These are phyloP conservation scores for Microtus pennsylvanicus DNA, from an alignment of 2,113 vertebrate genomes.

Conservation along the genomic window DNA sequence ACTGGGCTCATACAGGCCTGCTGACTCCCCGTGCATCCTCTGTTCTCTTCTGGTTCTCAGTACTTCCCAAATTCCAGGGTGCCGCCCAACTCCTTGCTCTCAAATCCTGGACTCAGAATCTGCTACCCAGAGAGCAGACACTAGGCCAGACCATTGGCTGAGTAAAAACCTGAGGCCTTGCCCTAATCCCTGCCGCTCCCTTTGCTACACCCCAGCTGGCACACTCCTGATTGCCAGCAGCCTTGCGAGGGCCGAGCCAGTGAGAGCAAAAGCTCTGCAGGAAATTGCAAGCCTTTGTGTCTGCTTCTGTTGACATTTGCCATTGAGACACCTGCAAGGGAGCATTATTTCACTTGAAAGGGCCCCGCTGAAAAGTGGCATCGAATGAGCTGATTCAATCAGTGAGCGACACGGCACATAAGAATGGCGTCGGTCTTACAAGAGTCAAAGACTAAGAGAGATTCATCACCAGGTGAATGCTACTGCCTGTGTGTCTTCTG, in stretches of 20 bases:
- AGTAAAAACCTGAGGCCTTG: background rate
- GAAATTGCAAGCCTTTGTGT: background rate
- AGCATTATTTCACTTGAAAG: constrained; percentile 27
- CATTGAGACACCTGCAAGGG: background rate
- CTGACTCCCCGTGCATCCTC: background rate
- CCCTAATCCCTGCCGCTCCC: background rate
- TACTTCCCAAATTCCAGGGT: background rate
- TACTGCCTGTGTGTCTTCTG: background rate
- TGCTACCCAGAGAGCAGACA: background rate
- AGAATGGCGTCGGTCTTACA: background rate
- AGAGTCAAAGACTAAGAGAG: background rate
- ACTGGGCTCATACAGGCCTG: background rate
- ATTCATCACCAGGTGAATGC: background rate
- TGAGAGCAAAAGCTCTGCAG: background rate
- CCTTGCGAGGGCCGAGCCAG: background rate
- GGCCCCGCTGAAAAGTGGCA: background rate
- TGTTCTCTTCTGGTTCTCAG: background rate
- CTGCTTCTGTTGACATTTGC: background rate
- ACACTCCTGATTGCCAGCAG: background rate
- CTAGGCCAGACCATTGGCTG: background rate
- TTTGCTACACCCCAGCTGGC: background rate
- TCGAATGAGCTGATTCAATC: background rate
- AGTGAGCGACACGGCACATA: background rate
- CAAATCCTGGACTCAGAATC: background rate
- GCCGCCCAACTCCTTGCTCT: background rate